phyloP scores from a whole-genome alignment of 1,140 invertebrate species.

The Drosophila pruinosa region DNA sequence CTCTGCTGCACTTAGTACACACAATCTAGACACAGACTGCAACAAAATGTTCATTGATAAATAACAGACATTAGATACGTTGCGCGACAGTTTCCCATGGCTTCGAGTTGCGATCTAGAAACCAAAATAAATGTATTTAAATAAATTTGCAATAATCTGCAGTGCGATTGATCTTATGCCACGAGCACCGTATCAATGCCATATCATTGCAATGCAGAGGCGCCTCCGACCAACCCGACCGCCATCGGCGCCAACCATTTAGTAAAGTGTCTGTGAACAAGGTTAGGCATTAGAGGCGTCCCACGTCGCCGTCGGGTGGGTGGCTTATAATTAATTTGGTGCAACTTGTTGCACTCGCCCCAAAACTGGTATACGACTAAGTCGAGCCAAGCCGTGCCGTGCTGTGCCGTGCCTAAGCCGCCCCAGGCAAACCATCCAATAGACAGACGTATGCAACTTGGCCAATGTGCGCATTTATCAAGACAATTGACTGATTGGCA shows the following conservation, averaged over 20 bases:
- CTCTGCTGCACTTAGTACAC: neutral
- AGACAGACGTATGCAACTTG: constrained; percentile 37
- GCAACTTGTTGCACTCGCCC: constrained; percentile 64
- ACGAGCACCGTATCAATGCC: constrained; percentile 29
- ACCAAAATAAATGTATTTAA: constrained; percentile 63
- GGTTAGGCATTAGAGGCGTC: constrained; percentile 72
- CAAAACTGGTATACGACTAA: constrained; percentile 22
- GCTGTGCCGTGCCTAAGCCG: constrained; percentile 17
- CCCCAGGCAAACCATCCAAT: constrained; percentile 17
- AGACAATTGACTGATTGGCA: constrained; percentile 79
- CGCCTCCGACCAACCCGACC: neutral
- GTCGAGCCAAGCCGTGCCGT: constrained; percentile 8
- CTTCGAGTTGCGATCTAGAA: constrained; percentile 20
- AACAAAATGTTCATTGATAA: constrained; percentile 60
- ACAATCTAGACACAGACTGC: neutral
- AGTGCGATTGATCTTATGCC: neutral
- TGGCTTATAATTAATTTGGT: constrained; percentile 79
- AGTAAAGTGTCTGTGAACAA: constrained; percentile 78
- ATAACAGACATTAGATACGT: constrained; percentile 66
- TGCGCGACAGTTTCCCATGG: constrained; percentile 52
- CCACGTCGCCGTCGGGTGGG: constrained; percentile 70
- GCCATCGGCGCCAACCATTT: constrained; percentile 51
- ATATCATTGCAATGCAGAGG: neutral
- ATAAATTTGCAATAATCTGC: constrained; percentile 51
- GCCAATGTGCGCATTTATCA: constrained; percentile 71